Conservation (phyloP, 2,113 vertebrate species). For the Anarhynchus alexandrinus region DNA sequence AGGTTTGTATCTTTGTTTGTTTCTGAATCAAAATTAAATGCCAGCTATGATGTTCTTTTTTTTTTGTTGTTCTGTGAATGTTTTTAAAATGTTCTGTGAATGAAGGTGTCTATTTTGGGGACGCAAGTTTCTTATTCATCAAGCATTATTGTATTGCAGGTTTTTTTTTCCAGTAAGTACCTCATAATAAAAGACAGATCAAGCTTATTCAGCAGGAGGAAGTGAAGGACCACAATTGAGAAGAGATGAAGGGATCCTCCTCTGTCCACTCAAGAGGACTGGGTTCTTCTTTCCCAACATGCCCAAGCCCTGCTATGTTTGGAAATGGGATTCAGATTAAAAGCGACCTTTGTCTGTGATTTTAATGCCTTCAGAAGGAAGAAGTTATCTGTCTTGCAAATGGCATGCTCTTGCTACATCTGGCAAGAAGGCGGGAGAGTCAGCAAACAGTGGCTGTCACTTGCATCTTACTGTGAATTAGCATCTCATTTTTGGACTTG, state of each 20-base stretch:
- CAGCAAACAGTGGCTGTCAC: background rate
- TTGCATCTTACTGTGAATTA: slow-evolving; percentile 42
- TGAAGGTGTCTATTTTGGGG: background rate
- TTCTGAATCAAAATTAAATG: background rate
- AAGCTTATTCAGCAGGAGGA: background rate
- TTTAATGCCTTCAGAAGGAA: background rate
- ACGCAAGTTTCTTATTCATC: background rate
- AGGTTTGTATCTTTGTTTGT: background rate
- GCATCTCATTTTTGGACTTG: slow-evolving; percentile 45
- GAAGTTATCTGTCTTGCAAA: slow-evolving; percentile 8
- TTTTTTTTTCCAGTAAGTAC: background rate
- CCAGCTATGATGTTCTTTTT: background rate
- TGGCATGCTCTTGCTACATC: background rate
- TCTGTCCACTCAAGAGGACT: background rate
- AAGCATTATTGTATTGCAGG: background rate
- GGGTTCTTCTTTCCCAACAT: background rate
- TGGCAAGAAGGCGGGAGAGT: background rate
- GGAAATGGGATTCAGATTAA: background rate
- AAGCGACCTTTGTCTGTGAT: background rate
- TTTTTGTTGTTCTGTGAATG: no score
- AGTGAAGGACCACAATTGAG: background rate
- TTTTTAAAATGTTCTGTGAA: background rate
- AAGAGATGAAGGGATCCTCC: background rate
- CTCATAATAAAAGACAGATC: background rate
- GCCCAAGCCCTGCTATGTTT: background rate